phyloP scores from a whole-genome alignment of 2,888 invertebrate genomes.

The Temnothorax unifasciatus region DNA sequence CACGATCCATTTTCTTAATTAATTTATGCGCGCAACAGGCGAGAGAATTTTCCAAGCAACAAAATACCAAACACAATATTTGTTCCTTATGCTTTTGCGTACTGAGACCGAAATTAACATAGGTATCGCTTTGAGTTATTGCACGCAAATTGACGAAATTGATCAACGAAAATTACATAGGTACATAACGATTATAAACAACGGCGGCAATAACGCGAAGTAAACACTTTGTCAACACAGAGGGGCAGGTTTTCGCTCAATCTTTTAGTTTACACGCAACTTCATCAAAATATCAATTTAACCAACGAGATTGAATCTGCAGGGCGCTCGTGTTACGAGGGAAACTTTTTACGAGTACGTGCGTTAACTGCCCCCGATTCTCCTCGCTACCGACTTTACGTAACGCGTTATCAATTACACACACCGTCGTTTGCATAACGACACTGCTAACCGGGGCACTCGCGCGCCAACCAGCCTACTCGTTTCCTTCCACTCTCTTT shows the following conservation, averaged over 20 bases:
- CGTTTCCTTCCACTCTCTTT: not conserved
- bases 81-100: not conserved
- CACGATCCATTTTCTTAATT: slow-evolving; percentile 35
- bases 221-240: not conserved
- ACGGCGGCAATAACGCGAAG: not conserved
- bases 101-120: not conserved
- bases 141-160: not conserved
- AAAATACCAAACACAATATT: slow-evolving; percentile 8
- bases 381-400: not conserved
- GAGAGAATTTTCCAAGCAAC: slow-evolving; percentile 21
- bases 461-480: not conserved
- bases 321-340: not conserved
- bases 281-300: slow-evolving; percentile 37
- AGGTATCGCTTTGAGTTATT: not conserved
- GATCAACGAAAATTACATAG: not conserved
- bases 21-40: slow-evolving; percentile 30
- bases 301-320: slow-evolving; percentile 33
- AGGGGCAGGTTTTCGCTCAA: not conserved
- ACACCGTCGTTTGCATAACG: not conserved
- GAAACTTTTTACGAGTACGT: not conserved
- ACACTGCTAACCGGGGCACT: not conserved
- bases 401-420: slow-evolving; percentile 39
- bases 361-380: slow-evolving; percentile 8
- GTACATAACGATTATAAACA: not conserved
- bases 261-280: slow-evolving; percentile 4